Evolutionary conservation across 1,140 invertebrate species (phyloP).

Genomic region (Trichomalopsis sarcophagae): DNA sequence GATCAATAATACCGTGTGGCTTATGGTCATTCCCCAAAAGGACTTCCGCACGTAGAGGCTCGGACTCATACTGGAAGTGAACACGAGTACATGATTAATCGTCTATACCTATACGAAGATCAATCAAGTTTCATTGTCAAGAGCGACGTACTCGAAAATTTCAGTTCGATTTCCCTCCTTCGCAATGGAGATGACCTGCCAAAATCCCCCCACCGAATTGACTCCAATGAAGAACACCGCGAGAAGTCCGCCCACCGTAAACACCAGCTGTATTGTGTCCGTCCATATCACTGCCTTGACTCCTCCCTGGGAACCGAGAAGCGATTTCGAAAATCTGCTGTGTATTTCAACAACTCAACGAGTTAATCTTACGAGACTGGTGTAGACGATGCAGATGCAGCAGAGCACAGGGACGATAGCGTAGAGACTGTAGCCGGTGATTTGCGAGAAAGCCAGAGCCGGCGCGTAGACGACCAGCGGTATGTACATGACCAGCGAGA

Average conservation of each 20-base stretch:
- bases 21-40: constrained; percentile 78
- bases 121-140: too few species aligned
- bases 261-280: constrained; percentile 81
- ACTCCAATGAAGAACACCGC: constrained; percentile 80
- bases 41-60: constrained; percentile 77
- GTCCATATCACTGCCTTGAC: constrained; percentile 85
- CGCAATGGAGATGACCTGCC: constrained; percentile 59
- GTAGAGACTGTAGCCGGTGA: constrained; percentile 82
- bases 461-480: constrained; percentile 80
- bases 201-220: constrained; percentile 79
- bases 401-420: constrained; percentile 82
- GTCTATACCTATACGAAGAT: too few species aligned
- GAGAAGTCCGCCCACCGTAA: constrained; percentile 81
- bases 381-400: constrained; percentile 86
- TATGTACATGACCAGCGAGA: constrained; percentile 76
- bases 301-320: constrained; percentile 76
- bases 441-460: constrained; percentile 78
- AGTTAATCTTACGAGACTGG: constrained; percentile 78
- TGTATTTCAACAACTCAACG: too few species aligned
- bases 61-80: constrained; percentile 73
- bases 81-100: too few species aligned
- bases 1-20: constrained; percentile 77
- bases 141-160: constrained; percentile 63
- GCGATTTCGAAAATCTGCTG: not conserved
- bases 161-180: constrained; percentile 62